phyloP scores from a whole-genome alignment of 2,113 vertebrate species.

The Archocentrus centrarchus region DNA sequence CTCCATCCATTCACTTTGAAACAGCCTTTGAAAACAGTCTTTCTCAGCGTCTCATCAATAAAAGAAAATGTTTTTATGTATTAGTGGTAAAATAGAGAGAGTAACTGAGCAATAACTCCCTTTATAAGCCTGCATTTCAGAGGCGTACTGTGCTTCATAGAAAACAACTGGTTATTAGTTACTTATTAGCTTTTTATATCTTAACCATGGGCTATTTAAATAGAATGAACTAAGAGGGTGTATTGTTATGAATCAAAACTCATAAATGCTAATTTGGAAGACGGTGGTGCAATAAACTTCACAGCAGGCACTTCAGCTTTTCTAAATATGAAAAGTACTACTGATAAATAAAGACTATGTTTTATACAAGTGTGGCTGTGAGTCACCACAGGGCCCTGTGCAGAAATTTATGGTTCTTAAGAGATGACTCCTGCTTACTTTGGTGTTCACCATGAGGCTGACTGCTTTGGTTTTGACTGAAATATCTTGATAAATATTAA shows the following conservation, averaged over 20 bases:
- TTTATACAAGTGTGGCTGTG: not conserved
- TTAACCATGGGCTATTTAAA: conserved; percentile 8
- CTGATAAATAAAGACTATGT: not conserved
- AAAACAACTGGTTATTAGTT: not conserved
- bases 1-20: not conserved
- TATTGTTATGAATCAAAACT: not conserved
- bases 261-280: not conserved
- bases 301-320: not conserved
- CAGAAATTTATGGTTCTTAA: not conserved
- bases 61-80: not conserved
- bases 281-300: not conserved
- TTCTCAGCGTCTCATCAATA: conserved; percentile 9
- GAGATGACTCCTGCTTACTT: not conserved
- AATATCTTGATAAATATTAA: not conserved
- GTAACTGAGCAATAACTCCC: not conserved
- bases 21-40: not conserved
- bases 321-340: not conserved
- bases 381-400: too few relatives aligned
- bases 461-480: not conserved
- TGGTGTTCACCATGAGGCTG: not conserved
- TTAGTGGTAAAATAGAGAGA: not conserved
- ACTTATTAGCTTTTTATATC: not conserved
- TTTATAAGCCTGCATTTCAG: not conserved
- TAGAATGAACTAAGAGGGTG: not conserved
- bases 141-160: not conserved